phyloP scores from a whole-genome alignment of 2,797 vertebrate species.

The Leptatherina wallacei region DNA sequence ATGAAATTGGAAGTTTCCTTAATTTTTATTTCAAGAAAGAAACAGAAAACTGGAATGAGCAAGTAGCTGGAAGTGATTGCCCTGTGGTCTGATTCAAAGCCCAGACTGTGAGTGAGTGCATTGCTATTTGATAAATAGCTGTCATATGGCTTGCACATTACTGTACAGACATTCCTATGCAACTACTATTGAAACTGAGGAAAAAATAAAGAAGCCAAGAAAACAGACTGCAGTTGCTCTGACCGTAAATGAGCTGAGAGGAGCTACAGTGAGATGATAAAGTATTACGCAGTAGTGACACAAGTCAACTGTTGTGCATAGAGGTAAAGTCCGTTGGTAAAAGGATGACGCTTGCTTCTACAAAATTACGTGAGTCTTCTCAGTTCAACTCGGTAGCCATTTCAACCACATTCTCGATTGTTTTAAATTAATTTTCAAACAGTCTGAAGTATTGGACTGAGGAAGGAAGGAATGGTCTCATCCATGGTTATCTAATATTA shows the following conservation, averaged over 20 bases:
- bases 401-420: background rate
- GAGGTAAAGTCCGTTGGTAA: conserved; percentile 24
- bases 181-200: conserved; percentile 33
- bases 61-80: conserved; percentile 44
- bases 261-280: conserved; percentile 36
- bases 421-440: background rate
- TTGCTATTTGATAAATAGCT: conserved; percentile 61
- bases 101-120: conserved; percentile 55
- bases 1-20: conserved; percentile 22
- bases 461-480: background rate
- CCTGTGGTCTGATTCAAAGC: conserved; percentile 62
- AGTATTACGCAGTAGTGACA: conserved; percentile 37
- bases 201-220: conserved; percentile 54
- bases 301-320: conserved; percentile 21
- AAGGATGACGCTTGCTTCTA: conserved; percentile 19
- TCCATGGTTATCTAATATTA: background rate
- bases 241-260: conserved; percentile 51
- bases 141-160: conserved; percentile 73
- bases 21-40: conserved; percentile 39
- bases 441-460: background rate
- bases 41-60: conserved; percentile 26
- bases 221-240: conserved; percentile 44
- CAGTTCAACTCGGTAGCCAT: background rate
- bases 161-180: conserved; percentile 51
- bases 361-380: conserved; percentile 9